These are phyloP conservation scores for Redunca redunca DNA, from an alignment of 2,113 vertebrate genomes.

Conservation along the genomic window DNA sequence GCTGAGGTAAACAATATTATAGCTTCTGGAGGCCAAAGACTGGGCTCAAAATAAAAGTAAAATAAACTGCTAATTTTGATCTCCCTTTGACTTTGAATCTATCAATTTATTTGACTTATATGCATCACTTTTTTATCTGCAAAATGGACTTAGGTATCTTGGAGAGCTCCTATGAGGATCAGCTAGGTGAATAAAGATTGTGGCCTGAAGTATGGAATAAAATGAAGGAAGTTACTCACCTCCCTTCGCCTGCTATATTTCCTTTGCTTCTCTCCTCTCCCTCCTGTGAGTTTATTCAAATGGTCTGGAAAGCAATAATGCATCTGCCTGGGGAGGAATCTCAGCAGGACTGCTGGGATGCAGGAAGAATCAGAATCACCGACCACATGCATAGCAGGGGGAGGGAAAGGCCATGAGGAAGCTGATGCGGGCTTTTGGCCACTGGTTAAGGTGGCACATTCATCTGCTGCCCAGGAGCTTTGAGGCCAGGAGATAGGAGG, in stretches of 20 bases:
- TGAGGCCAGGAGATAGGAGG: background rate
- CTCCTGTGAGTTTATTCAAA: constrained; percentile 2
- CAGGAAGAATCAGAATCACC: background rate
- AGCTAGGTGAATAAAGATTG: background rate
- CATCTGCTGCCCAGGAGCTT: background rate
- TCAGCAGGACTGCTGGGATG: background rate
- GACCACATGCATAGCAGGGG: background rate
- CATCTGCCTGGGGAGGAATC: background rate
- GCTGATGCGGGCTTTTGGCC: background rate
- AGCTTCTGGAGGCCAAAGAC: background rate
- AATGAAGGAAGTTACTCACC: background rate
- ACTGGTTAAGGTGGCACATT: background rate
- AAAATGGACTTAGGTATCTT: background rate
- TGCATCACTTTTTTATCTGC: background rate
- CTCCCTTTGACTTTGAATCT: background rate
- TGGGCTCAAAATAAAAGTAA: background rate
- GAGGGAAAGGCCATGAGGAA: background rate
- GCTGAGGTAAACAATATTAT: background rate
- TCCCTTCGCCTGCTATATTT: background rate
- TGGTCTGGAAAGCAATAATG: background rate
- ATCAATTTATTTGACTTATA: background rate
- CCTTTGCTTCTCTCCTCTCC: background rate
- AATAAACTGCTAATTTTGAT: background rate
- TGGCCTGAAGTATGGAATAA: background rate
- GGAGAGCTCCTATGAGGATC: background rate